Evolutionary conservation across 2,888 invertebrate genomes (phyloP), one percentile per base, ranked within the genome.

Genomic region (Eumacrocentrus americanus): DNA sequence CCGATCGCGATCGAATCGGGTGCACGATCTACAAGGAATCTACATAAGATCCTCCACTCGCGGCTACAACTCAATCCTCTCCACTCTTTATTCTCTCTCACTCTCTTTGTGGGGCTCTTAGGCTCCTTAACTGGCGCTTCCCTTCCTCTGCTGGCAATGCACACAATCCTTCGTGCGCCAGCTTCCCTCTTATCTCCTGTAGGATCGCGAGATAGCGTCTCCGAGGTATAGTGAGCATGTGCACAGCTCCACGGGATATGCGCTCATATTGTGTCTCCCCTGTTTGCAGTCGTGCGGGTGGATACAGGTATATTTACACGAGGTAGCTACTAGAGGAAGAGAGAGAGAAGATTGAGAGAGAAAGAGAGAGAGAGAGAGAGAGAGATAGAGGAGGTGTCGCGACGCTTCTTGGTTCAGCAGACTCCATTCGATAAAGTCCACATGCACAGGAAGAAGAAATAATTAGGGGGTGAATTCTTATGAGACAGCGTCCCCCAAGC

Each of bases 1-100:
- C 76, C 75, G 80, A 81, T 81, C 79, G 80, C 80, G 78, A 81
- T 81, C 80, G 78, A 80, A 81, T 81, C 80, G 80, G 80, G 80
- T 80, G 80, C 80, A 81, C 80, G 80, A 81, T 81, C 80, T 81
- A 81, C 80, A 81, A 80, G 80, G 79, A 81, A 81, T 81, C 80
- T 80, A 80, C 80, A 80, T 80, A 80, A 80, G 80, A 80, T 80
- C 80, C 80, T 81, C 80, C 80, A 80, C 80, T 80, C 80, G 75
- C 75, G 77, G 78, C 78, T 76, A 79, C 78, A 75, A 77, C 79
- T 79, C 80, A 80, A 80, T 80, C 79, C 77, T 74, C 76, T 76
- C 72, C 64, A 62, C 61, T 62, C 62, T 62, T 60, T 61, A 72
- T 73, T 73, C 68, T 63, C 66, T 61, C 64, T n/a, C n/a, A n/a